Evolutionary conservation across 1,140 invertebrate genomes (phyloP).

Genomic region (Cydia fagiglandana): DNA sequence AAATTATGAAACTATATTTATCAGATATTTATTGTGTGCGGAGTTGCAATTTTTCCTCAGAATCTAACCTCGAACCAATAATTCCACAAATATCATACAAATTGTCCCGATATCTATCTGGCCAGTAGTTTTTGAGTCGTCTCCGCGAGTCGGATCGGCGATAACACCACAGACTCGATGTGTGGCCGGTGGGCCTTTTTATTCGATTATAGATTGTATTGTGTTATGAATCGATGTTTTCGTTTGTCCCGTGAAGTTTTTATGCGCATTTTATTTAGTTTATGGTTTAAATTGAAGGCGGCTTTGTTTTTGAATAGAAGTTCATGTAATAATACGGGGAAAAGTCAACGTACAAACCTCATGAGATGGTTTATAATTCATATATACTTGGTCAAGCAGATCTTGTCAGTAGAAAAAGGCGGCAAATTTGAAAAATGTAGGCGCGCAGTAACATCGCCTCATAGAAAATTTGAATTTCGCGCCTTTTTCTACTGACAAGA

Average conservation of each 20-base stretch:
- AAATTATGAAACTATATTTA: neutral
- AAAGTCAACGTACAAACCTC: neutral
- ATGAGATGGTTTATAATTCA: neutral
- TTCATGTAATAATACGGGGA: neutral
- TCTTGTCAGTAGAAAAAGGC: too few relatives aligned
- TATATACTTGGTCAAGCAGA: too few relatives aligned
- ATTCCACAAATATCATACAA: slow-evolving; percentile 32
- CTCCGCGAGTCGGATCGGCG: slow-evolving; percentile 46
- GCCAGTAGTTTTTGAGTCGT: slow-evolving; percentile 44
- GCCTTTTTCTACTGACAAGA: too few relatives aligned
- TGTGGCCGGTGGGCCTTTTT: slow-evolving; percentile 66
- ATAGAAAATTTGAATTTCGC: too few relatives aligned
- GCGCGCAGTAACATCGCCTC: too few relatives aligned
- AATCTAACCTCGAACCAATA: slow-evolving; percentile 5
- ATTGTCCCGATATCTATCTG: slow-evolving; percentile 57
- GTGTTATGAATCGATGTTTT: slow-evolving; percentile 74
- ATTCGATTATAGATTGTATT: slow-evolving; percentile 74
- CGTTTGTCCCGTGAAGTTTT: slow-evolving; percentile 57
- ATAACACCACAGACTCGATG: slow-evolving; percentile 62
- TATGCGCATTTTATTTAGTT: slow-evolving; percentile 57
- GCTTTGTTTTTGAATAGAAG: slow-evolving; percentile 49
- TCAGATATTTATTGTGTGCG: neutral
- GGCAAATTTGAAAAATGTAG: too few relatives aligned
- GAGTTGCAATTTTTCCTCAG: neutral
- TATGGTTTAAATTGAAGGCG: slow-evolving; percentile 53